phyloP scores from a whole-genome alignment of 1,140 invertebrate genomes.

The Megalopta genalis region DNA sequence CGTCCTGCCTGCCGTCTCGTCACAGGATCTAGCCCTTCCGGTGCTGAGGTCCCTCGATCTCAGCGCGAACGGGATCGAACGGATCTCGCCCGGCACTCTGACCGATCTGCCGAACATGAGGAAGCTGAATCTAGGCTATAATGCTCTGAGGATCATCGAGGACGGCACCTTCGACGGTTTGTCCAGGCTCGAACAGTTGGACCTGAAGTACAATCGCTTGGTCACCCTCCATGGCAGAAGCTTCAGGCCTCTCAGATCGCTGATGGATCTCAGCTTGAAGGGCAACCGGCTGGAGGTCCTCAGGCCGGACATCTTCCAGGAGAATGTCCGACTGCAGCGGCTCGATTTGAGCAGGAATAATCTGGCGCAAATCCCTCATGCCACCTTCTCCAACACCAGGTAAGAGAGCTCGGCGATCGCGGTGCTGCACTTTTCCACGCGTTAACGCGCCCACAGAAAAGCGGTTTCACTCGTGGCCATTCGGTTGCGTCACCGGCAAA shows the following conservation, averaged over 20 bases:
- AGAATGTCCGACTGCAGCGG: slow-evolving; percentile 83
- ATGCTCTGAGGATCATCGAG: slow-evolving; percentile 86
- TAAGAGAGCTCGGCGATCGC: slow-evolving; percentile 51
- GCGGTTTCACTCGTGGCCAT: slow-evolving; percentile 71
- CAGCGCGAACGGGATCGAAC: slow-evolving; percentile 88
- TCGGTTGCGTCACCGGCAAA: slow-evolving; percentile 70
- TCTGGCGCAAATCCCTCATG: slow-evolving; percentile 84
- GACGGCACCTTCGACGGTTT: slow-evolving; percentile 86
- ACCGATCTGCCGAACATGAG: slow-evolving; percentile 85
- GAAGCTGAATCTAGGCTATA: slow-evolving; percentile 88
- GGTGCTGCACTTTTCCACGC: neutral
- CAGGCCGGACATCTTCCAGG: slow-evolving; percentile 84
- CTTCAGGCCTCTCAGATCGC: slow-evolving; percentile 82
- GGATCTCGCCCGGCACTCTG: slow-evolving; percentile 84
- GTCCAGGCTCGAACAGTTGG: slow-evolving; percentile 86
- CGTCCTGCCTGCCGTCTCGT: slow-evolving; percentile 82
- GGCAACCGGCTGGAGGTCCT: slow-evolving; percentile 88
- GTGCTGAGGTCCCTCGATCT: slow-evolving; percentile 87
- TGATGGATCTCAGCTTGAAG: slow-evolving; percentile 86
- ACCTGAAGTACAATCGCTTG: slow-evolving; percentile 88
- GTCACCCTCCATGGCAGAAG: slow-evolving; percentile 84
- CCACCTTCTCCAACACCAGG: slow-evolving; percentile 84
- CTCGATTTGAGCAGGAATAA: slow-evolving; percentile 90
- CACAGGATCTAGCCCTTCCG: slow-evolving; percentile 85
- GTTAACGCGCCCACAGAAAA: slow-evolving; percentile 61